These are phyloP conservation scores for Pelagia noctiluca DNA, from an alignment of 30 jellyfish, hydroid and myxozoan species.

Conservation along the genomic window DNA sequence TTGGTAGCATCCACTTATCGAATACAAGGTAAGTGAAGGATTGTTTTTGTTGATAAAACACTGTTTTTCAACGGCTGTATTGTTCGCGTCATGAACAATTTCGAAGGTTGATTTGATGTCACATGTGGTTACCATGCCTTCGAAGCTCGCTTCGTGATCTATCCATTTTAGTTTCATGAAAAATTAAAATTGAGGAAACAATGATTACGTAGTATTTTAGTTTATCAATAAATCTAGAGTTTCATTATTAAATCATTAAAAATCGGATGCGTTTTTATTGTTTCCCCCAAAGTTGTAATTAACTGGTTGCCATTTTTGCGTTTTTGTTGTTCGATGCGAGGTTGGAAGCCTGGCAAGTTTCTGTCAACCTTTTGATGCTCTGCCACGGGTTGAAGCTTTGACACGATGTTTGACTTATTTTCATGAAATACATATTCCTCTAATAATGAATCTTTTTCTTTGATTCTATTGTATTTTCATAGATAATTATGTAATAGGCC, in stretches of 20 bases:
- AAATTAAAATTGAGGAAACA: neutral
- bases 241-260: too few relatives aligned
- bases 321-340: constrained; percentile 27
- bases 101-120: constrained; percentile 56
- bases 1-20: neutral
- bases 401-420: too few relatives aligned
- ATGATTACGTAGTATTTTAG: neutral
- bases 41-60: neutral
- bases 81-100: constrained; percentile 67
- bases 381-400: too few relatives aligned
- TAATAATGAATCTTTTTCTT: too few relatives aligned
- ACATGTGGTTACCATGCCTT: constrained; percentile 89
- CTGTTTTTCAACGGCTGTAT: neutral
- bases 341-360: constrained; percentile 31
- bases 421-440: too few relatives aligned
- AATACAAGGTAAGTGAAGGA: constrained; percentile 24
- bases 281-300: neutral
- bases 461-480: too few relatives aligned
- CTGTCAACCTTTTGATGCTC: too few relatives aligned
- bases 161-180: neutral
- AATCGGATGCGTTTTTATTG: neutral
- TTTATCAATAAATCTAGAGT: neutral
- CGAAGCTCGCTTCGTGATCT: constrained; percentile 23
- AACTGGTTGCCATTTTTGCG: constrained; percentile 71
- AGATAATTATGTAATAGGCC: too few relatives aligned